Evolutionary conservation across 2,113 vertebrate genomes (phyloP).

Genomic region (Aythya baeri): DNA sequence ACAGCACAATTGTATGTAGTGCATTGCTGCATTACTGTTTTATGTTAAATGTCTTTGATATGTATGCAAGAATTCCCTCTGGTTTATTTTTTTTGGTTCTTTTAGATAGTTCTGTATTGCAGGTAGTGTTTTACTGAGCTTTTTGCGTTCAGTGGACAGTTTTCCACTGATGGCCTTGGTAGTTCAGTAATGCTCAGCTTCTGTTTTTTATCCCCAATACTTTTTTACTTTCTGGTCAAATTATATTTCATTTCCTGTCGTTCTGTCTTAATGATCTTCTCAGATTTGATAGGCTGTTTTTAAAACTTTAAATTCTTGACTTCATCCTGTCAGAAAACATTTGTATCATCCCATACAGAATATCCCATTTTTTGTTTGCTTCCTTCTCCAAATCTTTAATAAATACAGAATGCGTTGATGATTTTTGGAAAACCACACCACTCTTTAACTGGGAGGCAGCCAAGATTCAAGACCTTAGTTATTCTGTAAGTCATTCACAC

Average conservation of each 20-base stretch:
- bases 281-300: not conserved
- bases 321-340: not conserved
- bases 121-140: not conserved
- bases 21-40: not conserved
- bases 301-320: not conserved
- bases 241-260: not conserved
- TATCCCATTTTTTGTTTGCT: not conserved
- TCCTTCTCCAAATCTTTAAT: not conserved
- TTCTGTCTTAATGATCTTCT: not conserved
- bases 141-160: not conserved
- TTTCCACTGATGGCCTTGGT: not conserved
- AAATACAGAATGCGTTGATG: not conserved
- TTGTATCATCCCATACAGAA: not conserved
- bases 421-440: not conserved
- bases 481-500: not conserved
- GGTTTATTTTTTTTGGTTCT: not conserved
- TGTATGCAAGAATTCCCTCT: not conserved
- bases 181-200: not conserved
- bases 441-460: not conserved
- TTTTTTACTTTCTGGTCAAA: not conserved
- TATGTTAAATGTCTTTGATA: not conserved
- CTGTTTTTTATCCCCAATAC: not conserved
- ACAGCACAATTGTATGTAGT: not conserved
- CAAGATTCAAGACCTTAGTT: not conserved
- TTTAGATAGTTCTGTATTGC: not conserved